Percentiles rank a stretch among this genome's conserved stretches.
Conservation (phyloP, 2,797 vertebrate species). For the Pipistrellus nathusii region DNA sequence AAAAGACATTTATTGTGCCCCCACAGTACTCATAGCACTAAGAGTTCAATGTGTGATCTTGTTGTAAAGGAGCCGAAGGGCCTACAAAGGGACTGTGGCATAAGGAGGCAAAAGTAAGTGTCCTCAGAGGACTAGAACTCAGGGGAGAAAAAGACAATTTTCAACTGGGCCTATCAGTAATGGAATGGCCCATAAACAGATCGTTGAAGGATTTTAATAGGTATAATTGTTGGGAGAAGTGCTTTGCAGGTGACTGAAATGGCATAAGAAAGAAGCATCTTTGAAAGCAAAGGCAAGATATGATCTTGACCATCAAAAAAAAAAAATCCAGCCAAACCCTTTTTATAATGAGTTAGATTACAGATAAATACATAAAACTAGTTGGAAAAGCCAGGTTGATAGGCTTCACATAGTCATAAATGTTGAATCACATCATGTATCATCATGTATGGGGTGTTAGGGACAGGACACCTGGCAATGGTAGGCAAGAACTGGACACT, state of each 20-base stretch:
- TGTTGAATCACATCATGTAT: background rate
- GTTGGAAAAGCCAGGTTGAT: background rate
- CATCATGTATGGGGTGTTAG: background rate
- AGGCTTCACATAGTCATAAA: background rate
- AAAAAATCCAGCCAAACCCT: background rate
- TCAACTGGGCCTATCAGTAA: background rate
- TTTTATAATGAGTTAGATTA: background rate
- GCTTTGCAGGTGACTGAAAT: background rate
- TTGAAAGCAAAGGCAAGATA: conserved; percentile 8
- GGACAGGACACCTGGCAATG: background rate
- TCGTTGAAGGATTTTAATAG: background rate
- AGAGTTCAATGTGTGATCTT: background rate
- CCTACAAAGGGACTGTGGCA: background rate
- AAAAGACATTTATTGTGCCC: background rate
- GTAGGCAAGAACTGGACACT: background rate
- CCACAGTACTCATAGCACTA: background rate
- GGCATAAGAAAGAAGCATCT: background rate
- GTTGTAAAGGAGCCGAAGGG: background rate
- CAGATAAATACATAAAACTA: background rate
- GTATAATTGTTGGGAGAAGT: background rate
- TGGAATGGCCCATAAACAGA: background rate
- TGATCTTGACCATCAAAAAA: conserved; percentile 18
- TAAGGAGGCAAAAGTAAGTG: background rate
- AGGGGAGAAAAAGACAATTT: background rate
- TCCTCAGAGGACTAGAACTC: background rate